Evolutionary conservation across 1,140 invertebrate genomes (phyloP).

Genomic region (Drosophila auraria): DNA sequence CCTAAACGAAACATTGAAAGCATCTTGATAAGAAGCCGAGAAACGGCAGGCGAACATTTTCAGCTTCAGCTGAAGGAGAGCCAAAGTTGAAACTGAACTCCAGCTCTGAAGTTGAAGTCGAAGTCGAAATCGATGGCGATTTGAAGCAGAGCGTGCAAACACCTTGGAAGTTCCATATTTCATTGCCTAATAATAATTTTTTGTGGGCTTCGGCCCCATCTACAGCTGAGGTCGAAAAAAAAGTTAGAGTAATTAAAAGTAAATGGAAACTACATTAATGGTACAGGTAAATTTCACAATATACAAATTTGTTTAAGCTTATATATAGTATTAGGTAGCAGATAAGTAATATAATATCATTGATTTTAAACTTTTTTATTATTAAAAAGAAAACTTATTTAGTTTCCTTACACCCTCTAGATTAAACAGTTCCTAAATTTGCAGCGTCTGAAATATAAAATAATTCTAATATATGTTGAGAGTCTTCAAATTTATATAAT

Average conservation of each 20-base stretch:
- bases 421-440: too few species aligned
- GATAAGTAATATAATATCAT: too few species aligned
- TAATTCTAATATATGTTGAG: too few species aligned
- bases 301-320: too few species aligned
- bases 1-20: slow-evolving; percentile 82
- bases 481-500: too few species aligned
- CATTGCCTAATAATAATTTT: slow-evolving; percentile 76
- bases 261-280: neutral
- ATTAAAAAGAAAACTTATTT: too few species aligned
- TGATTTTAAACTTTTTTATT: too few species aligned
- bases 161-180: slow-evolving; percentile 74
- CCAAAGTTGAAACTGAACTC: slow-evolving; percentile 19
- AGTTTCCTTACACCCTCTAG: too few species aligned
- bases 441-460: too few species aligned
- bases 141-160: slow-evolving; percentile 72
- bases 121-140: slow-evolving; percentile 33
- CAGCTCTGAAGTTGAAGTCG: slow-evolving; percentile 22
- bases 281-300: too few species aligned
- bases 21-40: slow-evolving; percentile 72
- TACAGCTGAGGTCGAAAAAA: slow-evolving; percentile 7
- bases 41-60: slow-evolving; percentile 52
- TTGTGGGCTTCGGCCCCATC: slow-evolving; percentile 34
- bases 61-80: slow-evolving; percentile 20
- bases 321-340: too few species aligned
- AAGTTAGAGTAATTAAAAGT: neutral